Conservation (phyloP, 2,888 invertebrate genomes). For the Helobdella robusta region DNA sequence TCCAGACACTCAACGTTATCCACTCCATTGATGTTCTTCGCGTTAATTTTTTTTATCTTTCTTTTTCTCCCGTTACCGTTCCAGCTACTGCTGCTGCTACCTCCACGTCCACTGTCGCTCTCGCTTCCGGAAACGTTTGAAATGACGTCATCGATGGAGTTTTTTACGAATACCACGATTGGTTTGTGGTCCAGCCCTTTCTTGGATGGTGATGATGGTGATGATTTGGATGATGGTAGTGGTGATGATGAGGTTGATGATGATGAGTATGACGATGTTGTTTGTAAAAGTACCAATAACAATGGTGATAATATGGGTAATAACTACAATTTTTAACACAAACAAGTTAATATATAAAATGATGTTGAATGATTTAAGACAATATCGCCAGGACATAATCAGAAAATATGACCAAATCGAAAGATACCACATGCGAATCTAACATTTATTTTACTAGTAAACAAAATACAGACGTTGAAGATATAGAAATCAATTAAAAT, state of each 20-base stretch:
- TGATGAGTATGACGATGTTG: conserved; percentile 20
- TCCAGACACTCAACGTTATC: too few relatives aligned
- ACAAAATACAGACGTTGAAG: too few relatives aligned
- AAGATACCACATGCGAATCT: too few relatives aligned
- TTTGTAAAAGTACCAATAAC: conserved; percentile 14
- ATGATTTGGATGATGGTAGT: too few relatives aligned
- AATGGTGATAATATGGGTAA: not conserved
- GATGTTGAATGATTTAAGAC: too few relatives aligned
- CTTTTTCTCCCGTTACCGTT: not conserved
- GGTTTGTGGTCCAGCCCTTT: conserved; percentile 16
- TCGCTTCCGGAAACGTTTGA: conserved; percentile 14
- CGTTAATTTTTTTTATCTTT: not conserved
- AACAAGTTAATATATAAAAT: too few relatives aligned
- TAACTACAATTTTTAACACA: too few relatives aligned
- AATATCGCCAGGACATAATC: too few relatives aligned
- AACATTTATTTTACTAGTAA: too few relatives aligned
- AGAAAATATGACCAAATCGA: too few relatives aligned
- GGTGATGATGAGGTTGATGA: conserved; percentile 18
- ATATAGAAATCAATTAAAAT: too few relatives aligned
- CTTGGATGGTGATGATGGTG: too few relatives aligned
- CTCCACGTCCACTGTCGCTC: conserved; percentile 17
- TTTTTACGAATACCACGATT: conserved; percentile 25
- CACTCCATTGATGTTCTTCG: not conserved
- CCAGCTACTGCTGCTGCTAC: conserved; percentile 12
- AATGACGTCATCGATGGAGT: not conserved